A percentile compares a stretch with the other conserved stretches of the same genome.
phyloP scores from a whole-genome alignment of 2,888 invertebrate species.

The Caenorhabditis drosophilae region DNA sequence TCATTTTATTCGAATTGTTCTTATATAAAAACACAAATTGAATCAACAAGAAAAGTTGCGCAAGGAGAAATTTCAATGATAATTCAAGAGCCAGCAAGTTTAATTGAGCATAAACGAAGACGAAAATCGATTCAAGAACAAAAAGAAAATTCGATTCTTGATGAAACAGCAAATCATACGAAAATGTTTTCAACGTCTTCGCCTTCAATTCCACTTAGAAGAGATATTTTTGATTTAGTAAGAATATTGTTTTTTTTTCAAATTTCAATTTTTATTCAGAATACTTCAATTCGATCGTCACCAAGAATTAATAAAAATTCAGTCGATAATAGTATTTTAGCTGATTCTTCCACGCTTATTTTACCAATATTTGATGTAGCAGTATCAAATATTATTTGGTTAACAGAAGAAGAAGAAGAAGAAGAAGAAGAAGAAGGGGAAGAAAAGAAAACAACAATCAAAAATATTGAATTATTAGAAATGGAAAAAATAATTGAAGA shows the following conservation, averaged over 20 bases:
- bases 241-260: no score
- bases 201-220: no score
- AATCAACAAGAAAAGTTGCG: not conserved
- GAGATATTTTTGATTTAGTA: not conserved
- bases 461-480: no score
- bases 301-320: not conserved
- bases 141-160: not conserved
- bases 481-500: not conserved
- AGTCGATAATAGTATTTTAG: no score
- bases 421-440: not conserved
- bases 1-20: not conserved
- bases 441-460: no score
- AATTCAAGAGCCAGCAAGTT: not conserved
- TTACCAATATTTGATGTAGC: not conserved
- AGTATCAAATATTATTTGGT: not conserved
- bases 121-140: not conserved
- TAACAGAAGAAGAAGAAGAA: not conserved
- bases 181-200: not conserved
- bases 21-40: not conserved
- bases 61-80: not conserved
- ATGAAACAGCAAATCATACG: not conserved
- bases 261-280: no score
- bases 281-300: not conserved
- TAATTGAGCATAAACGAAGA: not conserved
- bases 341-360: not conserved